Conservation (phyloP, 1,140 invertebrate genomes). For the Pinna nobilis region DNA sequence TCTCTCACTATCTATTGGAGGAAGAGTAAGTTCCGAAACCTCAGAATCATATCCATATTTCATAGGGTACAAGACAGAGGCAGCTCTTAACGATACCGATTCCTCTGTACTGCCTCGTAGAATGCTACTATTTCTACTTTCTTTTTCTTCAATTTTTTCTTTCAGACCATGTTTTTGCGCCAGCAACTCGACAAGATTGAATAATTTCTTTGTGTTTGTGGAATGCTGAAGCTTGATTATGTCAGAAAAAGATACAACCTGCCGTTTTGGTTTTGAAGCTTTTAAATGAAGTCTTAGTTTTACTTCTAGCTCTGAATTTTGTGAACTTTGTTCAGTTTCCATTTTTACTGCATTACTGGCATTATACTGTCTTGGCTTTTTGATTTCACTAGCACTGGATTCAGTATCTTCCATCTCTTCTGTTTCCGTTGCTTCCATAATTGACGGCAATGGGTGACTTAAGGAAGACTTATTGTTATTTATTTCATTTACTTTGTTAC, state of each 20-base stretch:
- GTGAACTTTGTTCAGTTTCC: not conserved
- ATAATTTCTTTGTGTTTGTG: slow-evolving; percentile 47
- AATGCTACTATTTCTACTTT: slow-evolving; percentile 37
- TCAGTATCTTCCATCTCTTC: slow-evolving; percentile 7
- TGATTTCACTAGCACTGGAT: too few species aligned
- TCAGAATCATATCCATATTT: slow-evolving; percentile 36
- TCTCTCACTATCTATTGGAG: slow-evolving; percentile 1
- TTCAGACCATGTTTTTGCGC: slow-evolving; percentile 43
- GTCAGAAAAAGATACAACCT: slow-evolving; percentile 48
- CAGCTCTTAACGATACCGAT: slow-evolving; percentile 23
- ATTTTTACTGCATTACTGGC: not conserved
- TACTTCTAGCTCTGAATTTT: not conserved
- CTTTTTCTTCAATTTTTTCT: slow-evolving; percentile 25
- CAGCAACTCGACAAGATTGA: slow-evolving; percentile 48
- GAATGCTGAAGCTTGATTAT: slow-evolving; percentile 50
- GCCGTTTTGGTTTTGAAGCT: slow-evolving; percentile 30
- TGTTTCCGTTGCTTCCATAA: slow-evolving; percentile 27
- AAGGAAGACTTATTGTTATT: not conserved
- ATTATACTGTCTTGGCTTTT: too few species aligned
- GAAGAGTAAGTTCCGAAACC: slow-evolving; percentile 13
- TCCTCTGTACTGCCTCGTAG: slow-evolving; percentile 31
- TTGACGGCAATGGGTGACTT: slow-evolving; percentile 18
- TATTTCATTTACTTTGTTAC: too few species aligned
- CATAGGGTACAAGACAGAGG: slow-evolving; percentile 43
- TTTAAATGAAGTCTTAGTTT: not conserved